Evolutionary conservation across 2,888 invertebrate genomes (phyloP).

Genomic region (Barypeithes pellucidus): DNA sequence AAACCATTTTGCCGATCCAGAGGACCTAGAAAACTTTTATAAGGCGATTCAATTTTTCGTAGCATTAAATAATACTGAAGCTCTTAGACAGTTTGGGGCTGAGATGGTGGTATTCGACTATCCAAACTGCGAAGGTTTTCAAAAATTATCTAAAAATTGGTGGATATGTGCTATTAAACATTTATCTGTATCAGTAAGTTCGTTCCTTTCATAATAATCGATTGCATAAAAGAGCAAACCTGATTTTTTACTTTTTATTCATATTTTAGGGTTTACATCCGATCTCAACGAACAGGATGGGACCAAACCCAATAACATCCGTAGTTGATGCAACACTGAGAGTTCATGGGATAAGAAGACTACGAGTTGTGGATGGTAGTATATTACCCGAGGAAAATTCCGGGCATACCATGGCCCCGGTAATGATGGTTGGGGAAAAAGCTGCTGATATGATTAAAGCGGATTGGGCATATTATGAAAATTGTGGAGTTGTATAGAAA

Average conservation of each 20-base stretch:
- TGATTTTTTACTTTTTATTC: neutral
- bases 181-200: constrained; percentile 7
- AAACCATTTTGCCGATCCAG: constrained; percentile 14
- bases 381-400: constrained; percentile 24
- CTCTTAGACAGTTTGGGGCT: constrained; percentile 11
- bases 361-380: constrained; percentile 25
- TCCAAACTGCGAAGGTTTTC: constrained; percentile 18
- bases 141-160: constrained; percentile 24
- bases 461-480: neutral
- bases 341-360: constrained; percentile 15
- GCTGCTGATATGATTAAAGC: constrained; percentile 30
- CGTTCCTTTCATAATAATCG: neutral
- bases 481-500: too few species aligned
- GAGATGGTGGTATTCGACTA: constrained; percentile 18
- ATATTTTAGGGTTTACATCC: constrained; percentile 26
- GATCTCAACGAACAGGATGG: constrained; percentile 22
- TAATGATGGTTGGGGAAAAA: constrained; percentile 31
- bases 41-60: constrained; percentile 20
- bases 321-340: constrained; percentile 14
- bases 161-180: constrained; percentile 34
- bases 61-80: constrained; percentile 16
- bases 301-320: constrained; percentile 2
- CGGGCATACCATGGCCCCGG: constrained; percentile 18
- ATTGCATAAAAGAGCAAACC: too few species aligned
- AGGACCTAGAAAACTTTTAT: constrained; percentile 30